A percentile compares a stretch with the other conserved stretches of the same genome.
phyloP scores from a whole-genome alignment of 2,797 vertebrate genomes.

The Trachops cirrhosus region DNA sequence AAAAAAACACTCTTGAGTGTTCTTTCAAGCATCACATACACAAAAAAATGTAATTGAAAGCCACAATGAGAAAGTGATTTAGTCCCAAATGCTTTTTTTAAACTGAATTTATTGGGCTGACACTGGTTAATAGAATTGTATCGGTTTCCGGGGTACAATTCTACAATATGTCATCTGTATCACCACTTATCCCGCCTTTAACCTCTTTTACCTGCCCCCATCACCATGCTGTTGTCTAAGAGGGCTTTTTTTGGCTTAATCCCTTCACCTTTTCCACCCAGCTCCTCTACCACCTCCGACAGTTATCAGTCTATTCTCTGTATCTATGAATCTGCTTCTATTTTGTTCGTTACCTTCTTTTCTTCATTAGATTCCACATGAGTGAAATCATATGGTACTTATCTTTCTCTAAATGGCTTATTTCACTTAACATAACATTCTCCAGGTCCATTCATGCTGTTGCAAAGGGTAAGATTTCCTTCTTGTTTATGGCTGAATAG shows the following conservation, averaged over 20 bases:
- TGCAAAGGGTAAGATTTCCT: not conserved
- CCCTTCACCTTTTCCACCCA: not conserved
- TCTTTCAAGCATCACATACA: not conserved
- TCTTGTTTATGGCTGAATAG: not conserved
- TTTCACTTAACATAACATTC: not conserved
- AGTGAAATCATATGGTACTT: not conserved
- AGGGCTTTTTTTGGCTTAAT: not conserved
- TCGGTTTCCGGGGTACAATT: not conserved
- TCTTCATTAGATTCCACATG: not conserved
- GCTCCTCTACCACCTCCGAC: not conserved
- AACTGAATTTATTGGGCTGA: not conserved
- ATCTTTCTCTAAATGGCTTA: not conserved
- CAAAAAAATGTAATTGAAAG: not conserved
- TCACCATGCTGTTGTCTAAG: not conserved
- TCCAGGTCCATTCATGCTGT: not conserved
- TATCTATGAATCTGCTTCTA: not conserved
- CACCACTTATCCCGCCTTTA: not conserved
- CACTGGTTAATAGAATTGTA: not conserved
- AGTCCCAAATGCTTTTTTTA: not conserved
- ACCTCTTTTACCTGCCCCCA: not conserved
- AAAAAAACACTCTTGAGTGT: not conserved
- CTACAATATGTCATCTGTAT: not conserved
- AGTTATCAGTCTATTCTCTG: not conserved
- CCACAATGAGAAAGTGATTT: slow-evolving; percentile 12
- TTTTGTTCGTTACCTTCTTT: not conserved